A percentile compares a stretch with the other conserved stretches of the same genome.
Conservation (phyloP, 2,113 vertebrate genomes). For the Platichthys stellatus region DNA sequence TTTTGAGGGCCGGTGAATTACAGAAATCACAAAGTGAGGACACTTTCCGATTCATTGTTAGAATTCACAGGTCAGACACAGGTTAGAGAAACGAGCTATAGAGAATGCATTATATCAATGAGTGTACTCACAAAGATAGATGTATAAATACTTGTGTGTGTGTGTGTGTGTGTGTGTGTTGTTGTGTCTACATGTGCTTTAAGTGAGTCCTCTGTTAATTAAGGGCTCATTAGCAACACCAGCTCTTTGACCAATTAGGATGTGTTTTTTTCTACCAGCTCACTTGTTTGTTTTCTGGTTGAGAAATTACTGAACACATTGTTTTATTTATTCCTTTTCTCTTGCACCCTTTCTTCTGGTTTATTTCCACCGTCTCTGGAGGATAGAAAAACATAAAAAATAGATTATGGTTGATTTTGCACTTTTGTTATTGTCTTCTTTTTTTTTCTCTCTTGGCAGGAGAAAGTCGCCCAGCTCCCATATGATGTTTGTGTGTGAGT, state of each 20-base stretch:
- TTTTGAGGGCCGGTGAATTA: too few relatives aligned
- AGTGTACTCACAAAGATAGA: neutral
- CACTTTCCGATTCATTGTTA: too few relatives aligned
- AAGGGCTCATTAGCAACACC: conserved; percentile 74
- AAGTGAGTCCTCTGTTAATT: conserved; percentile 72
- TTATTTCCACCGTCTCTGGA: conserved; percentile 51
- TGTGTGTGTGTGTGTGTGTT: conserved; percentile 9
- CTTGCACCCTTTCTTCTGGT: conserved; percentile 19
- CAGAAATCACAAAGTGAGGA: too few relatives aligned
- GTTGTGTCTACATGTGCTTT: conserved; percentile 40
- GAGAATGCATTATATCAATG: neutral
- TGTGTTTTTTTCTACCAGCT: conserved; percentile 42
- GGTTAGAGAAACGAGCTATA: neutral
- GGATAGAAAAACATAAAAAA: conserved; percentile 61
- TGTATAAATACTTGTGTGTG: neutral
- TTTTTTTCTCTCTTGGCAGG: conserved; percentile 42
- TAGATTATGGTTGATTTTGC: conserved; percentile 59
- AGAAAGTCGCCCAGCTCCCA: conserved; percentile 46
- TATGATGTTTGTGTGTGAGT: conserved; percentile 29
- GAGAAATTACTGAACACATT: conserved; percentile 56
- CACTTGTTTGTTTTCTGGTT: conserved; percentile 67
- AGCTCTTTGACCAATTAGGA: conserved; percentile 72
- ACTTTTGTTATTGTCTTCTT: conserved; percentile 37
- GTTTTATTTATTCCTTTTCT: conserved; percentile 62
- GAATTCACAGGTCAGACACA: neutral